These are phyloP conservation scores for Colius striatus DNA, from an alignment of 2,113 vertebrate genomes.

Conservation along the genomic window DNA sequence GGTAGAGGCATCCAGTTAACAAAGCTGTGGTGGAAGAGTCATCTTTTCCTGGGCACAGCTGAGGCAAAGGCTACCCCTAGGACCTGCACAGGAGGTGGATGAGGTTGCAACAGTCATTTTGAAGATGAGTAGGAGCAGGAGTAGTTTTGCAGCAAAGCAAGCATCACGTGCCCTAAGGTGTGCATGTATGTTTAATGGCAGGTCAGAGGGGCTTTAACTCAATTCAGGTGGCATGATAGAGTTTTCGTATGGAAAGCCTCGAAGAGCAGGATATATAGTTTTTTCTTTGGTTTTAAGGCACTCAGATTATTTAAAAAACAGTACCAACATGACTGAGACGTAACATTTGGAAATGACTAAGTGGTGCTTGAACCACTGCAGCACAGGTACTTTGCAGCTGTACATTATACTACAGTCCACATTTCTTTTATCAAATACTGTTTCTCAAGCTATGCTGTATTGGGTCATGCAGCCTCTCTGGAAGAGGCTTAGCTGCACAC, in stretches of 20 bases:
- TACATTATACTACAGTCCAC: not conserved
- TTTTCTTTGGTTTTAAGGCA: not conserved
- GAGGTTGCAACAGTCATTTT: not conserved
- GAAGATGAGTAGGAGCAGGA: not conserved
- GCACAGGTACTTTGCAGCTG: not conserved
- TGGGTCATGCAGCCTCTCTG: not conserved
- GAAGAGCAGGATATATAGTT: accelerated
- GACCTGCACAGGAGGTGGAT: not conserved
- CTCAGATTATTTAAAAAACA: not conserved
- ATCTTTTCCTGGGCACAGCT: not conserved
- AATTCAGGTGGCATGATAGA: accelerated
- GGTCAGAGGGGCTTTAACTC: not conserved
- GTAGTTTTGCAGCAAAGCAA: not conserved
- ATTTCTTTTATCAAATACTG: not conserved
- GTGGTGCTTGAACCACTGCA: not conserved
- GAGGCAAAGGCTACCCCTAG: not conserved
- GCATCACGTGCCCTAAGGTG: accelerated
- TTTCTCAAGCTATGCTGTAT: not conserved
- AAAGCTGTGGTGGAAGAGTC: not conserved
- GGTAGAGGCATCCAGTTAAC: not conserved
- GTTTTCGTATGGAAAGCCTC: not conserved
- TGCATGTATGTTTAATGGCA: not conserved
- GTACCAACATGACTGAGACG: accelerated
- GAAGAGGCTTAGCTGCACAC: not conserved
- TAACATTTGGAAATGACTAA: not conserved